Evolutionary conservation across 2,888 invertebrate genomes (phyloP).

Genomic region (Mesoligia furuncula): DNA sequence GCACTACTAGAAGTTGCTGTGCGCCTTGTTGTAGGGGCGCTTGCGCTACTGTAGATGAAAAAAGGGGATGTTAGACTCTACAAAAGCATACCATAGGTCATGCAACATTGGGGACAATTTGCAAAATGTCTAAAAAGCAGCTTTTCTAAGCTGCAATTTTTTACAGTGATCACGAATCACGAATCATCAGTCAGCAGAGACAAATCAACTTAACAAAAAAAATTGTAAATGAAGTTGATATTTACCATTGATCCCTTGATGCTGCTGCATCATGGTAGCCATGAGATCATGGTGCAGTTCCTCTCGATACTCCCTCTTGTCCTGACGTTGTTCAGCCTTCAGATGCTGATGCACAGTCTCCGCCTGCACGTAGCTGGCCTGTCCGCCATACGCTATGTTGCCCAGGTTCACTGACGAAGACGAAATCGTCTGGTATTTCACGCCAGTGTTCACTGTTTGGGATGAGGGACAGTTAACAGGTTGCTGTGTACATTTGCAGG

Average conservation of each 20-base stretch:
- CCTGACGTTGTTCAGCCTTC: slow-evolving; percentile 80
- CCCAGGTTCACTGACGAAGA: slow-evolving; percentile 86
- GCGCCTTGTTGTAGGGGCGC: slow-evolving; percentile 86
- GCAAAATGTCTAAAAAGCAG: neutral
- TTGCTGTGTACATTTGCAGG: neutral
- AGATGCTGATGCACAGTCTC: slow-evolving; percentile 79
- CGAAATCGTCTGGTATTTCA: slow-evolving; percentile 89
- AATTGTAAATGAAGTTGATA: neutral
- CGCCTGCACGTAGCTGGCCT: slow-evolving; percentile 80
- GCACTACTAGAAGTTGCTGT: slow-evolving; percentile 88
- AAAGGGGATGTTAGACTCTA: neutral
- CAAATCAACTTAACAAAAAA: neutral
- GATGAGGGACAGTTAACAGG: slow-evolving; percentile 21
- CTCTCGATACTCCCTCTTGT: slow-evolving; percentile 86
- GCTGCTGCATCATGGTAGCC: slow-evolving; percentile 89
- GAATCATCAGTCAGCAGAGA: neutral
- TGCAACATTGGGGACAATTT: no score
- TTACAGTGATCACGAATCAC: neutral
- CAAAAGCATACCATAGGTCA: neutral
- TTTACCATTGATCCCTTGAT: slow-evolving; percentile 74
- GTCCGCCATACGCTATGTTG: slow-evolving; percentile 86
- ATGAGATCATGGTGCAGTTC: slow-evolving; percentile 90
- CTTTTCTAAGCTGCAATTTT: neutral
- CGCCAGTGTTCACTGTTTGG: slow-evolving; percentile 84
- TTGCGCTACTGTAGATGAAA: slow-evolving; percentile 71